phyloP scores from a whole-genome alignment of 2,888 invertebrate genomes.

The Odontocerum albicorne region DNA sequence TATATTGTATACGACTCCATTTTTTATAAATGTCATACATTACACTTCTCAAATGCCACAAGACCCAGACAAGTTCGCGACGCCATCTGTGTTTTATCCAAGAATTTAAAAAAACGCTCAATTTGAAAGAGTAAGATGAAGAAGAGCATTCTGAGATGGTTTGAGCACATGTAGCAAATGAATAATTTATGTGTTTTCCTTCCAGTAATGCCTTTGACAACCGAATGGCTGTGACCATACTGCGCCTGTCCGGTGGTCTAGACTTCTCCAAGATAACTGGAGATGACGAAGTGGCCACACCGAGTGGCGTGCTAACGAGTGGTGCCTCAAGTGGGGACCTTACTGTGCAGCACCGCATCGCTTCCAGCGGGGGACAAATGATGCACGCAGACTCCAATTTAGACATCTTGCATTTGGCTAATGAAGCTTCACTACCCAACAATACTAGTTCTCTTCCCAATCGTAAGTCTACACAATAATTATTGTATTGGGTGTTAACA shows the following conservation, averaged over 20 bases:
- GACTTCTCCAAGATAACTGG: conserved; percentile 67
- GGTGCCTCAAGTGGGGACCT: conserved; percentile 44
- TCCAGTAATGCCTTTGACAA: conserved; percentile 88
- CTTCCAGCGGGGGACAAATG: conserved; percentile 51
- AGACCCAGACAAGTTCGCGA: too few species aligned
- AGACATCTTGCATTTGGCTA: conserved; percentile 58
- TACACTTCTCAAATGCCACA: too few species aligned
- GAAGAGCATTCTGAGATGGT: too few species aligned
- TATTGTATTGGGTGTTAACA: too few species aligned
- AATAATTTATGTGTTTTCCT: conserved; percentile 25
- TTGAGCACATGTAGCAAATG: too few species aligned
- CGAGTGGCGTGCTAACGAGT: conserved; percentile 33
- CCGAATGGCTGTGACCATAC: conserved; percentile 85
- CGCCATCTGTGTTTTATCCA: too few species aligned
- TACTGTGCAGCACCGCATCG: conserved; percentile 40
- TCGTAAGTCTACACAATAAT: conserved; percentile 21
- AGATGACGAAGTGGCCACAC: conserved; percentile 45
- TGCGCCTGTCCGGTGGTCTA: conserved; percentile 83
- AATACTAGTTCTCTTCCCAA: conserved; percentile 21
- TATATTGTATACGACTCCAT: too few species aligned
- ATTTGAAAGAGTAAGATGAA: too few species aligned
- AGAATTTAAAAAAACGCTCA: too few species aligned
- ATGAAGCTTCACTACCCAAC: conserved; percentile 36
- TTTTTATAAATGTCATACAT: too few species aligned
- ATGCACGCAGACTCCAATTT: conserved; percentile 75